Conservation (phyloP, 2,888 invertebrate genomes). For the Ophion obscuratus region DNA sequence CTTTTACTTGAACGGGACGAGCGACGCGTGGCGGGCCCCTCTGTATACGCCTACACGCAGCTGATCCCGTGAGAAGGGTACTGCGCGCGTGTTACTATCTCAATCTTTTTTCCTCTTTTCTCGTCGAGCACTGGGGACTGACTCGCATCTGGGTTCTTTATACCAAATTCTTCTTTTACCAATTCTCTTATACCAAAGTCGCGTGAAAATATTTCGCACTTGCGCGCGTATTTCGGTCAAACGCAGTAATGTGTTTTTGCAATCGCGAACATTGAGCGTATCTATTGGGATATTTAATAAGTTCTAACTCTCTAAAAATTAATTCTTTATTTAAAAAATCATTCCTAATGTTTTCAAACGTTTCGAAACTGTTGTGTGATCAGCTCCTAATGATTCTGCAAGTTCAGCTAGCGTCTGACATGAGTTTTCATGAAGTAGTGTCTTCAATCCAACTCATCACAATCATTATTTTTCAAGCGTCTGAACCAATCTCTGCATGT, state of each 20-base stretch:
- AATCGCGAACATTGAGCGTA: not conserved
- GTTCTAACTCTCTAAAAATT: too few relatives aligned
- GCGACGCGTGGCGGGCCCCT: conserved; percentile 35
- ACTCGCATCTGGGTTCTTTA: conserved; percentile 32
- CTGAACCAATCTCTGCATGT: too few relatives aligned
- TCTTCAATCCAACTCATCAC: too few relatives aligned
- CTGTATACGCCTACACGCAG: conserved; percentile 30
- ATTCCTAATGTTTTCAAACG: too few relatives aligned
- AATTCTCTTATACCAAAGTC: conserved; percentile 14
- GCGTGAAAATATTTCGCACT: conserved; percentile 13
- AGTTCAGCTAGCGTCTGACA: too few relatives aligned
- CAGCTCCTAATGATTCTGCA: too few relatives aligned
- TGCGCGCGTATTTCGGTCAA: not conserved
- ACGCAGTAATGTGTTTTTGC: not conserved
- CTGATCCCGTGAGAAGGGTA: conserved; percentile 2
- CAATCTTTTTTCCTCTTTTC: conserved; percentile 20
- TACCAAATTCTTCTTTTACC: not conserved
- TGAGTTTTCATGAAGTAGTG: too few relatives aligned
- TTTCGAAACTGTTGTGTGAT: too few relatives aligned
- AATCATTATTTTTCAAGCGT: too few relatives aligned
- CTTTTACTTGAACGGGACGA: conserved; percentile 47
- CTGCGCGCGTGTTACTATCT: not conserved
- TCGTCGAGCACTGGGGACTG: not conserved
- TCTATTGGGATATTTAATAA: not conserved
- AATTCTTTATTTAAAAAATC: too few relatives aligned